Evolutionary conservation across 1,140 invertebrate species (phyloP).

Genomic region (Diplogasteroides magnus): DNA sequence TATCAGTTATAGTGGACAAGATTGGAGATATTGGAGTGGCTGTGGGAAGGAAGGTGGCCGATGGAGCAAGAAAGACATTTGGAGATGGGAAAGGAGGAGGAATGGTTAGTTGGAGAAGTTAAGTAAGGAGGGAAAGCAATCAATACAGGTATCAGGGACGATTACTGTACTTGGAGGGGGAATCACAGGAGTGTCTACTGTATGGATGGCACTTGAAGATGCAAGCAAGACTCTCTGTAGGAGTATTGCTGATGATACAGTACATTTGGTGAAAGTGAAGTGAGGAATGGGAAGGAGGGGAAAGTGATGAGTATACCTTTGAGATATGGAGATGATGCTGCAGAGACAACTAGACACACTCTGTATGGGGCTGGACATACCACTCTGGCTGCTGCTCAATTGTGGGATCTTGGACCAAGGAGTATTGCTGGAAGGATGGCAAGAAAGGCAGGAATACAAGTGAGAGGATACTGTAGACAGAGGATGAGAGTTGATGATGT

Average conservation of each 20-base stretch:
- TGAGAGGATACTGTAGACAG: background rate
- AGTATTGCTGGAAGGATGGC: conserved; percentile 36
- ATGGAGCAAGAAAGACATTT: conserved; percentile 21
- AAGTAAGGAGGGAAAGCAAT: no score
- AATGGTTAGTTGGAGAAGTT: conserved; percentile 9
- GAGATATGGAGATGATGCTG: conserved; percentile 36
- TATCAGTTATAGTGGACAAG: conserved; percentile 33
- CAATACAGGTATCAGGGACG: conserved; percentile 3
- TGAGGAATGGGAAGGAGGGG: conserved; percentile 5
- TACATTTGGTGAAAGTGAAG: conserved; percentile 30
- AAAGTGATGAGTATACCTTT: conserved; percentile 2
- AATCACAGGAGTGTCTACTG: conserved; percentile 31
- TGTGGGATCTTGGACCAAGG: conserved; percentile 34
- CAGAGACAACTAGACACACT: conserved; percentile 34
- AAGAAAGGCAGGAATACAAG: conserved; percentile 32
- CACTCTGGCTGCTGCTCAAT: conserved; percentile 28
- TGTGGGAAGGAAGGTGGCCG: conserved; percentile 28
- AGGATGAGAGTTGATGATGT: background rate
- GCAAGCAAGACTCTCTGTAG: conserved; percentile 32
- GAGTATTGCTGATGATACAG: conserved; percentile 35
- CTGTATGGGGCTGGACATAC: conserved; percentile 34
- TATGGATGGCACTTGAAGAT: conserved; percentile 37
- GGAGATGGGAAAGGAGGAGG: conserved; percentile 31
- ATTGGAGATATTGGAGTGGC: conserved; percentile 38
- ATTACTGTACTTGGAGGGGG: conserved; percentile 31